Conservation (phyloP, 2,113 vertebrate species). For the Bujurquina vittata region DNA sequence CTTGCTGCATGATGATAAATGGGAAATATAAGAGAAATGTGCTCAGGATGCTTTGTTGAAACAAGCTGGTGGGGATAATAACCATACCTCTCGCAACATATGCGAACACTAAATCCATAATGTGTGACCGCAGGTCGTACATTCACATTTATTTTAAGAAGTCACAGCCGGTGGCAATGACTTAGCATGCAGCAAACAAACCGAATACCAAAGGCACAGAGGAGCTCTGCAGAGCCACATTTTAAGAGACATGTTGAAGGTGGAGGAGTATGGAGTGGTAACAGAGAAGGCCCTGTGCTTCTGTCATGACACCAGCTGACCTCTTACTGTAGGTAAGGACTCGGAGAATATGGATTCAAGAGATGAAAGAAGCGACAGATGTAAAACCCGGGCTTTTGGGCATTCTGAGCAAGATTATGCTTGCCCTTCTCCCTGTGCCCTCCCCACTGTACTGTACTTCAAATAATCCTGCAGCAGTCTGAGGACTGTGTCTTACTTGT, state of each 20-base stretch:
- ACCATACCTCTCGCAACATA: neutral
- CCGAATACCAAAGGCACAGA: neutral
- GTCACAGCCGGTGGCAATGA: neutral
- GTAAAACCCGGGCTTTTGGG: constrained; percentile 53
- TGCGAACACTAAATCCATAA: neutral
- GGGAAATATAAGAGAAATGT: neutral
- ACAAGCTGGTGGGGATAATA: neutral
- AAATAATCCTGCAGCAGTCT: constrained; percentile 53
- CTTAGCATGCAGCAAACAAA: neutral
- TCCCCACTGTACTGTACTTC: constrained; percentile 55
- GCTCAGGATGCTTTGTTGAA: neutral
- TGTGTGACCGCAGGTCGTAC: neutral
- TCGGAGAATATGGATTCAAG: constrained; percentile 36
- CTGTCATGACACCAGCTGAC: constrained; percentile 52
- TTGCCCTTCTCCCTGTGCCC: constrained; percentile 58
- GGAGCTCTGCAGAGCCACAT: neutral
- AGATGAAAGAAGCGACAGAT: constrained; percentile 59
- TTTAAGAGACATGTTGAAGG: neutral
- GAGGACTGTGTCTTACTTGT: constrained; percentile 51
- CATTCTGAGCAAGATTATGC: constrained; percentile 58
- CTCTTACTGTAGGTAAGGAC: constrained; percentile 51
- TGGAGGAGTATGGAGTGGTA: constrained; percentile 4
- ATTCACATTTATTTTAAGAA: neutral
- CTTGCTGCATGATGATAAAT: neutral
- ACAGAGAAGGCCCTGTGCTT: constrained; percentile 2